Conservation (phyloP, 2,797 vertebrate species). For the Poecile montanus region DNA sequence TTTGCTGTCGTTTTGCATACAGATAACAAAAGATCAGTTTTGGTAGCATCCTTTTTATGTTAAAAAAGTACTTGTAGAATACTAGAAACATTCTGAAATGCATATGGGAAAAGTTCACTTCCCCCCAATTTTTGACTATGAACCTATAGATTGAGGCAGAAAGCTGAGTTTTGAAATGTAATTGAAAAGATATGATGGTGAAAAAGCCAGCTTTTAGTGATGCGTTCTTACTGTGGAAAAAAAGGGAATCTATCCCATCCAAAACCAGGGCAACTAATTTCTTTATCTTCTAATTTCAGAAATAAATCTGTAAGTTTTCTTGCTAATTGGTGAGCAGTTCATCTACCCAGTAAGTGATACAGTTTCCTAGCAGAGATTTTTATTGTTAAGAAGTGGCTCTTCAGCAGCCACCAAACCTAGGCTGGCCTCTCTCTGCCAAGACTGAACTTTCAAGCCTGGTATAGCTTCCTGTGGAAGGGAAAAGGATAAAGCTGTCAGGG, state of each 20-base stretch:
- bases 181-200: neutral
- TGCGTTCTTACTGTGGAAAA: too few species aligned
- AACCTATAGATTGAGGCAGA: neutral
- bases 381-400: neutral
- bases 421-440: neutral
- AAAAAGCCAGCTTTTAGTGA: neutral
- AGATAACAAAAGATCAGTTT: neutral
- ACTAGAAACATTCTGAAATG: neutral
- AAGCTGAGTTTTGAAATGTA: neutral
- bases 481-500: neutral
- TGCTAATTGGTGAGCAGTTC: neutral
- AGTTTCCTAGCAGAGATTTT: neutral
- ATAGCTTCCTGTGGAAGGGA: neutral
- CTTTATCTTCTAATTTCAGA: neutral
- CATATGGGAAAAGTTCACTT: neutral
- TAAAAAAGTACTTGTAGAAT: neutral
- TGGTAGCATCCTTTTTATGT: neutral
- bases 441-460: neutral
- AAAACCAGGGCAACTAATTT: neutral
- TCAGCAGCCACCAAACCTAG: neutral
- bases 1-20: neutral
- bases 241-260: neutral
- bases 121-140: neutral
- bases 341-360: neutral
- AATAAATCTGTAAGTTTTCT: neutral